A percentile compares a stretch with the other conserved stretches of the same genome.
phyloP scores from a whole-genome alignment of 2,797 vertebrate species.

The Hypotaenidia okinawae region DNA sequence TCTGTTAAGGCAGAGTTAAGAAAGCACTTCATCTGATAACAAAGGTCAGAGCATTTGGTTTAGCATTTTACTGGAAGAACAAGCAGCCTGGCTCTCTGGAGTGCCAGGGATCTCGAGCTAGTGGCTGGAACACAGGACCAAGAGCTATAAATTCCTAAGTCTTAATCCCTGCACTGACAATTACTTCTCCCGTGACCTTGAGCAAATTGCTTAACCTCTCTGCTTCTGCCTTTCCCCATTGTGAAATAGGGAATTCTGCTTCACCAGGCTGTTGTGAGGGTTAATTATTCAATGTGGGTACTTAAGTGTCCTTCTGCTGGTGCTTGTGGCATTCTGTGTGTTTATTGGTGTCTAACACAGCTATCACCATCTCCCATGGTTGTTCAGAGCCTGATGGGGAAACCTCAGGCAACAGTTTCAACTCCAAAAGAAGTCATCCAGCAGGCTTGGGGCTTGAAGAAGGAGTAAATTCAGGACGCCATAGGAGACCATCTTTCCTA shows the following conservation, averaged over 20 bases:
- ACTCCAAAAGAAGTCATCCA: background rate
- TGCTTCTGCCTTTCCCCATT: background rate
- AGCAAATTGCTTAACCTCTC: conserved; percentile 52
- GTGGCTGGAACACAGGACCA: background rate
- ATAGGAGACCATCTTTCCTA: background rate
- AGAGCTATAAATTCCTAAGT: conserved; percentile 51
- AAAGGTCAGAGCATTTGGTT: conserved; percentile 30
- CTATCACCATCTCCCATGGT: rapidly evolving
- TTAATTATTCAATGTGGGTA: background rate
- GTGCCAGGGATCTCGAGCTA: background rate
- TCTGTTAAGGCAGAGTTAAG: conserved; percentile 1
- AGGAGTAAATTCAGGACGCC: background rate
- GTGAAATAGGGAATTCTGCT: background rate
- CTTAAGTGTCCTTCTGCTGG: background rate
- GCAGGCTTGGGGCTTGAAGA: background rate
- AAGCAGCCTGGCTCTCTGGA: conserved; percentile 21
- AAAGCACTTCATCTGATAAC: conserved; percentile 29
- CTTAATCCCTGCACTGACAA: conserved; percentile 47
- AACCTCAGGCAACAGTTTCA: background rate
- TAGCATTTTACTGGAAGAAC: conserved; percentile 46
- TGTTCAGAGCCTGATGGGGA: background rate
- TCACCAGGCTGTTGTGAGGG: background rate
- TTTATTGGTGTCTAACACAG: background rate
- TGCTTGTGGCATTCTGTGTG: background rate
- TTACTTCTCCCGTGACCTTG: conserved; percentile 28